phyloP scores from a whole-genome alignment of 2,888 invertebrate genomes.

The Nephrotoma flavescens region DNA sequence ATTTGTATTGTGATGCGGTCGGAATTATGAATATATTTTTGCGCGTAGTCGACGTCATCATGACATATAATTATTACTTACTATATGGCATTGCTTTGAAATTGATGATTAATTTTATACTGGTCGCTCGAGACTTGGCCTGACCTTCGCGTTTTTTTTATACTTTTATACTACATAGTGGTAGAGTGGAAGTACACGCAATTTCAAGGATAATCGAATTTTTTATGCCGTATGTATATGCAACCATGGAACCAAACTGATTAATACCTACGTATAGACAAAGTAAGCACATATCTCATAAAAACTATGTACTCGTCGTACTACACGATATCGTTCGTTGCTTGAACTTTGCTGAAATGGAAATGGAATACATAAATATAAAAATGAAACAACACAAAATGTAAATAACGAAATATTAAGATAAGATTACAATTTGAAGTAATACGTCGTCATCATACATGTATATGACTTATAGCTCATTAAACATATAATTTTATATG shows the following conservation, averaged over 20 bases:
- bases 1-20: background rate
- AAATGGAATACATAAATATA: background rate
- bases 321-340: background rate
- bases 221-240: background rate
- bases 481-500: background rate
- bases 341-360: background rate
- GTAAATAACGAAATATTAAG: background rate
- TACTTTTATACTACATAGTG: background rate
- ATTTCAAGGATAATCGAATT: background rate
- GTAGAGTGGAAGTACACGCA: background rate
- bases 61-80: background rate
- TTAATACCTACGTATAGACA: background rate
- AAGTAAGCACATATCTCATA: background rate
- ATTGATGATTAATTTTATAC: background rate
- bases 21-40: background rate
- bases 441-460: background rate
- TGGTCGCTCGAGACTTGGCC: background rate
- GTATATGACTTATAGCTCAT: background rate
- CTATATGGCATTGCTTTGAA: background rate
- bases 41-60: background rate
- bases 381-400: too few species aligned
- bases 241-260: background rate
- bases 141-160: background rate
- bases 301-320: background rate
- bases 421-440: background rate